Evolutionary conservation across 1,140 invertebrate species (phyloP).

Genomic region (Pinna nobilis): DNA sequence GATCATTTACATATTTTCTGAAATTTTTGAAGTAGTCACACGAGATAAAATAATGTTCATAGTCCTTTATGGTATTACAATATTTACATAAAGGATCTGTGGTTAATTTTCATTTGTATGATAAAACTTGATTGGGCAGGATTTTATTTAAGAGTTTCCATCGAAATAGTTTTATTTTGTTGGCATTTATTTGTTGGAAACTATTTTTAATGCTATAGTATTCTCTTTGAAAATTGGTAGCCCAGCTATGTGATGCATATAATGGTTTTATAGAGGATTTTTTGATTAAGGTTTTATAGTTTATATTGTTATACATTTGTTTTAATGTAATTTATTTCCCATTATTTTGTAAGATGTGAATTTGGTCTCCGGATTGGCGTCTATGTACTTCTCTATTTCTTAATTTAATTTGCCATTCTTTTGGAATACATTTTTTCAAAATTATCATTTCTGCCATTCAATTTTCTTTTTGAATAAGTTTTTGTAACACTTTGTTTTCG

Average conservation of each 20-base stretch:
- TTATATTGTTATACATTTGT: not conserved
- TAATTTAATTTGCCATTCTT: not conserved
- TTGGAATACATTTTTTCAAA: not conserved
- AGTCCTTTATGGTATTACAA: not conserved
- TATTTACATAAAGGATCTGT: not conserved
- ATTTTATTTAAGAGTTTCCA: not conserved
- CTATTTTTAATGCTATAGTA: not conserved
- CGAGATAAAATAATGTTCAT: not conserved
- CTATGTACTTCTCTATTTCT: not conserved
- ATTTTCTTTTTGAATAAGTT: not conserved
- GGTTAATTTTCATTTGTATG: not conserved
- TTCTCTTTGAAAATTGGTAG: not conserved
- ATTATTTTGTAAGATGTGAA: not conserved
- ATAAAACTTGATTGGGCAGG: not conserved
- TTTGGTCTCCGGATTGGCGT: not conserved
- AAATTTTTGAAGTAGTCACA: not conserved
- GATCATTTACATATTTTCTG: not conserved
- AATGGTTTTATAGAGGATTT: not conserved
- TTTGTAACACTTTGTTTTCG: not conserved
- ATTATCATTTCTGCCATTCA: not conserved
- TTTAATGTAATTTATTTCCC: not conserved
- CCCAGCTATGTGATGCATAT: not conserved
- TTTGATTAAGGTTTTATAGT: not conserved
- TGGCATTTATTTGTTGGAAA: not conserved
- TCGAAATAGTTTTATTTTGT: not conserved